A percentile compares a stretch with the other conserved stretches of the same genome.
phyloP scores from a whole-genome alignment of 2,113 vertebrate species.

The Garra rufa region DNA sequence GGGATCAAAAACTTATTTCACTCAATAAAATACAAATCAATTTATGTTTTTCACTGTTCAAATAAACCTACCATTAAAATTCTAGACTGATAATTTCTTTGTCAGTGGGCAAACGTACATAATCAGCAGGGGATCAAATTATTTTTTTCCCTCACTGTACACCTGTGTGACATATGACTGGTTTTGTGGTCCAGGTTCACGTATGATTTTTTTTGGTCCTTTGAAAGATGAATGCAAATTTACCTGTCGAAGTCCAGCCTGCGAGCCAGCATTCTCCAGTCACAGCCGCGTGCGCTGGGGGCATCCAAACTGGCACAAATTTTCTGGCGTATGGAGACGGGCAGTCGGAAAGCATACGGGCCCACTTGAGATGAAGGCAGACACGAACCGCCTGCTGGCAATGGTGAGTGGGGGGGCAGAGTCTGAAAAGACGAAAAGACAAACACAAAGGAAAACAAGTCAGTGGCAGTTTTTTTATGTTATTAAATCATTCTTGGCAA shows the following conservation, averaged over 20 bases:
- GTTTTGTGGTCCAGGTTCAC: no score
- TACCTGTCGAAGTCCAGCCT: conserved; percentile 96
- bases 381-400: conserved; percentile 74
- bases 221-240: conserved; percentile 50
- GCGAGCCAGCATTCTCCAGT: conserved; percentile 94
- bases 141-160: no score
- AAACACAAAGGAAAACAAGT: not conserved
- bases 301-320: conserved; percentile 97
- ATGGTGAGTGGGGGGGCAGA: conserved; percentile 84
- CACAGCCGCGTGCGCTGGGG: conserved; percentile 91
- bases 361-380: conserved; percentile 89
- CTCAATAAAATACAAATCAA: no score
- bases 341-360: conserved; percentile 96
- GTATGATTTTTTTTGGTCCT: no score
- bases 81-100: no score
- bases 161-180: no score
- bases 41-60: no score
- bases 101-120: no score
- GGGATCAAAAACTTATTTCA: no score
- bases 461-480: not conserved
- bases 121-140: no score
- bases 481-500: not conserved
- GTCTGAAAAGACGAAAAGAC: conserved; percentile 75
- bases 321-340: conserved; percentile 95
- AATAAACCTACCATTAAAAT: no score